phyloP scores from a whole-genome alignment of 1,140 invertebrate genomes.

The Drosophila repleta region DNA sequence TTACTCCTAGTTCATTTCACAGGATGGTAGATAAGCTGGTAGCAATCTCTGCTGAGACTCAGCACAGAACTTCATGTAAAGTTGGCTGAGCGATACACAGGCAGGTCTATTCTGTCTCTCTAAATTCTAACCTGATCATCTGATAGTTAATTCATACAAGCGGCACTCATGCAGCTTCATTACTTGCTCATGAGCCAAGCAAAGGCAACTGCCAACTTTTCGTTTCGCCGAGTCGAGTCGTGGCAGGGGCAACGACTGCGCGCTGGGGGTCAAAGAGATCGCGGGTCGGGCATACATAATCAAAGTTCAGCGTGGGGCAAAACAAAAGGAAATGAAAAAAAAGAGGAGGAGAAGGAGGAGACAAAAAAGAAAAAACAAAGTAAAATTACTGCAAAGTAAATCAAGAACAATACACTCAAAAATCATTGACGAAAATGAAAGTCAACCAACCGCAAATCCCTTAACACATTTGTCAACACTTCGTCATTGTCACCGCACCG shows the following conservation, averaged over 20 bases:
- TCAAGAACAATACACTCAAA: slow-evolving; percentile 65
- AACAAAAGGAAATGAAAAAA: neutral
- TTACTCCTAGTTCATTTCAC: too few species aligned
- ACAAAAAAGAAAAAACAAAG: slow-evolving; percentile 4
- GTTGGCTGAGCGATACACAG: too few species aligned
- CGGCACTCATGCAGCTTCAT: neutral
- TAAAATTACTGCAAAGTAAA: slow-evolving; percentile 44
- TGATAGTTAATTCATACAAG: too few species aligned
- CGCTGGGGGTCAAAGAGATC: neutral
- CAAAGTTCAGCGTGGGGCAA: slow-evolving; percentile 8
- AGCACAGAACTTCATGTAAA: too few species aligned
- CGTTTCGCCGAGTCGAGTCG: neutral
- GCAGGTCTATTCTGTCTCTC: too few species aligned
- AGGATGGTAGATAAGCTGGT: too few species aligned
- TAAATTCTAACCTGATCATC: too few species aligned
- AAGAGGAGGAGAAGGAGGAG: neutral
- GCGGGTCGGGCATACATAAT: slow-evolving; percentile 9
- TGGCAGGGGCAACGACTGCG: neutral
- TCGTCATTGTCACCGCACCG: slow-evolving; percentile 73
- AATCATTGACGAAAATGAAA: slow-evolving; percentile 60
- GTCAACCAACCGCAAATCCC: slow-evolving; percentile 79
- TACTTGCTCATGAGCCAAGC: neutral
- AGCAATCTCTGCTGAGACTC: too few species aligned
- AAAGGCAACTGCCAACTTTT: neutral
- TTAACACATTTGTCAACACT: slow-evolving; percentile 83